Evolutionary conservation across 2,113 vertebrate genomes (phyloP).

Genomic region (Physeter macrocephalus): DNA sequence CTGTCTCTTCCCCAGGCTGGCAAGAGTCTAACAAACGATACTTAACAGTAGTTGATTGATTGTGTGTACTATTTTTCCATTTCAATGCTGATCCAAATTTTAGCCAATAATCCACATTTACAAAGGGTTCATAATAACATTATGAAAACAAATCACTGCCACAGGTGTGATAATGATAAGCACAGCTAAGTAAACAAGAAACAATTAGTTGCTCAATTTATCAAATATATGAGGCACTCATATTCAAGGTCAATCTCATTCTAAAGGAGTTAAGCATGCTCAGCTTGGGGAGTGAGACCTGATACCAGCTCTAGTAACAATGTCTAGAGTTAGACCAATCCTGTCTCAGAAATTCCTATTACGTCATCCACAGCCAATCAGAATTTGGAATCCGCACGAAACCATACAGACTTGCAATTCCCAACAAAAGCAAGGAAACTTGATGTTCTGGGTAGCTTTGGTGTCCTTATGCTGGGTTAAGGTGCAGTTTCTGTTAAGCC

Average conservation of each 20-base stretch:
- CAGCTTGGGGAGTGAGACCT: background rate
- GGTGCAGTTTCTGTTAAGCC: background rate
- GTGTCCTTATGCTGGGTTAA: background rate
- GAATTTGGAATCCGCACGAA: background rate
- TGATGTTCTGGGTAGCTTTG: background rate
- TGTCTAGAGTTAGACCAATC: background rate
- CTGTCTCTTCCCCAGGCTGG: background rate
- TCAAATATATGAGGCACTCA: background rate
- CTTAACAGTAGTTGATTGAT: slow-evolving; percentile 29
- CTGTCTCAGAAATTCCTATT: slow-evolving; percentile 25
- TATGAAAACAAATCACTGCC: slow-evolving; percentile 14
- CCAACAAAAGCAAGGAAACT: slow-evolving; percentile 38
- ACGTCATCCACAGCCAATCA: slow-evolving; percentile 19
- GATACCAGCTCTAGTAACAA: background rate
- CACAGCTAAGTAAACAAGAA: background rate
- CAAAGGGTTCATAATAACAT: background rate
- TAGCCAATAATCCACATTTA: slow-evolving; percentile 37
- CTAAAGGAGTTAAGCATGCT: background rate
- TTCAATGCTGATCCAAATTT: slow-evolving; percentile 46
- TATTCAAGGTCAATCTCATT: slow-evolving; percentile 30
- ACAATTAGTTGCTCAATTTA: background rate
- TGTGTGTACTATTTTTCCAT: slow-evolving; percentile 18
- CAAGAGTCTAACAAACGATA: slow-evolving; percentile 10
- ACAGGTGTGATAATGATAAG: background rate
- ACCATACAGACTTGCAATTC: background rate